Evolutionary conservation across 2,888 invertebrate species (phyloP).

Genomic region (Brachyptera risi): DNA sequence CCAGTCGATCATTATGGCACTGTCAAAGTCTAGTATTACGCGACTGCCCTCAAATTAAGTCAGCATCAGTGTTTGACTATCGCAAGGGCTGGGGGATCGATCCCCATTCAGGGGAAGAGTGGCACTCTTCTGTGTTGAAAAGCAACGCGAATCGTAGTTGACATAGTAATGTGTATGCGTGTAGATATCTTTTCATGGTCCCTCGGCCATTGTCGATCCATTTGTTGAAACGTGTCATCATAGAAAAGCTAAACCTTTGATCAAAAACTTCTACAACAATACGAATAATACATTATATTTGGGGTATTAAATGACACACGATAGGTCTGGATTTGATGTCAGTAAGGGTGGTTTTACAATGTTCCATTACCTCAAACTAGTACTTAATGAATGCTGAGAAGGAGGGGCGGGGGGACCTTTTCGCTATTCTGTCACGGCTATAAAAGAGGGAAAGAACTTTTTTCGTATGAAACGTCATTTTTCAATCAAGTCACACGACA

Average conservation of each 20-base stretch:
- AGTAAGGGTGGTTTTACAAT: slow-evolving; percentile 17
- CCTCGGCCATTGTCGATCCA: slow-evolving; percentile 6
- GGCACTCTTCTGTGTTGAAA: too few species aligned
- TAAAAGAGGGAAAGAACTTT: neutral
- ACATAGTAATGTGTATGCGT: neutral
- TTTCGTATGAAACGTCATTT: neutral
- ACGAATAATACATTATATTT: slow-evolving; percentile 13
- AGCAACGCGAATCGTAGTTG: neutral
- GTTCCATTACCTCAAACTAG: slow-evolving; percentile 18
- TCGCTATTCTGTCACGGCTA: neutral
- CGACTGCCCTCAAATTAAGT: neutral
- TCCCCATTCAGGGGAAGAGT: neutral
- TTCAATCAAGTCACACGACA: slow-evolving; percentile 7
- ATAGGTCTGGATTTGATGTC: slow-evolving; percentile 8
- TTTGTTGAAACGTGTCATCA: slow-evolving; percentile 14
- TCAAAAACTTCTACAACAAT: slow-evolving; percentile 11
- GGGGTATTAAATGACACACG: slow-evolving; percentile 12
- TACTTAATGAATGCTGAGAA: slow-evolving; percentile 12
- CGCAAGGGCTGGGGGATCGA: neutral
- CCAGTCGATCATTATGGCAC: too few species aligned
- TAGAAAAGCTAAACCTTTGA: slow-evolving; percentile 14
- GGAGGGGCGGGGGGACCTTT: slow-evolving; percentile 2
- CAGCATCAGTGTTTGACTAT: neutral
- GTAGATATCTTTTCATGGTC: slow-evolving; percentile 1
- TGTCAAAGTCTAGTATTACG: too few species aligned